A percentile compares a stretch with the other conserved stretches of the same genome.
Conservation (phyloP, 2,888 invertebrate genomes). For the Lottia gigantea region DNA sequence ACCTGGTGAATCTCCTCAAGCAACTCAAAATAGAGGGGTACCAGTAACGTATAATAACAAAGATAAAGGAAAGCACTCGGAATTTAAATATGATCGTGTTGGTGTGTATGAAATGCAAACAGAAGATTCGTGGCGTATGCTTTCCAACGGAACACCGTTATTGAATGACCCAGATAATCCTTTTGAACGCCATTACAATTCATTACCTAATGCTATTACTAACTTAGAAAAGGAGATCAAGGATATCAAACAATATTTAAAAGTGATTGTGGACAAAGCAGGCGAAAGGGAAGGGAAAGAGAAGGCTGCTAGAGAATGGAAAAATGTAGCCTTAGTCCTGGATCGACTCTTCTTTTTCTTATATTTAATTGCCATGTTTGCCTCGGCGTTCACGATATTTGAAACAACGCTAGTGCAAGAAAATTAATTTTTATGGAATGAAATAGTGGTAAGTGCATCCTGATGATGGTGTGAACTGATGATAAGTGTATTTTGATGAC, state of each 20-base stretch:
- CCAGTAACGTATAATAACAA: constrained; percentile 14
- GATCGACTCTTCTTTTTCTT: constrained; percentile 65
- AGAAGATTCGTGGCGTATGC: constrained; percentile 39
- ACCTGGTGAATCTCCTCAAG: constrained; percentile 25
- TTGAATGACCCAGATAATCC: constrained; percentile 13
- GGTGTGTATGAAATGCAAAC: constrained; percentile 47
- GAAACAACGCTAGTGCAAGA: constrained; percentile 34
- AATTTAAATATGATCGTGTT: constrained; percentile 48
- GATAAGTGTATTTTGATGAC: too few relatives aligned
- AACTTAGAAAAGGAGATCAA: constrained; percentile 58
- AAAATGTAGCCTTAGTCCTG: constrained; percentile 62
- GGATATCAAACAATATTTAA: constrained; percentile 56
- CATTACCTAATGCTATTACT: constrained; percentile 27
- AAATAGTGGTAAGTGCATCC: too few relatives aligned
- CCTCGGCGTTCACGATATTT: constrained; percentile 63
- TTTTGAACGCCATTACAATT: constrained; percentile 14
- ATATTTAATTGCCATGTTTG: constrained; percentile 60
- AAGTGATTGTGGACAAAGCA: constrained; percentile 49
- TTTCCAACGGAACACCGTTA: constrained; percentile 26
- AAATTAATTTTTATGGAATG: not conserved
- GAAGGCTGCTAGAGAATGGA: constrained; percentile 62
- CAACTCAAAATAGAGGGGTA: constrained; percentile 20
- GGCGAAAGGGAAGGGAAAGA: constrained; percentile 55
- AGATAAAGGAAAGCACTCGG: constrained; percentile 36
- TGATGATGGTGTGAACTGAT: too few relatives aligned